Evolutionary conservation across 2,888 invertebrate species (phyloP), one percentile per base, ranked within the genome.

Genomic region (Rhingia rostrata): DNA sequence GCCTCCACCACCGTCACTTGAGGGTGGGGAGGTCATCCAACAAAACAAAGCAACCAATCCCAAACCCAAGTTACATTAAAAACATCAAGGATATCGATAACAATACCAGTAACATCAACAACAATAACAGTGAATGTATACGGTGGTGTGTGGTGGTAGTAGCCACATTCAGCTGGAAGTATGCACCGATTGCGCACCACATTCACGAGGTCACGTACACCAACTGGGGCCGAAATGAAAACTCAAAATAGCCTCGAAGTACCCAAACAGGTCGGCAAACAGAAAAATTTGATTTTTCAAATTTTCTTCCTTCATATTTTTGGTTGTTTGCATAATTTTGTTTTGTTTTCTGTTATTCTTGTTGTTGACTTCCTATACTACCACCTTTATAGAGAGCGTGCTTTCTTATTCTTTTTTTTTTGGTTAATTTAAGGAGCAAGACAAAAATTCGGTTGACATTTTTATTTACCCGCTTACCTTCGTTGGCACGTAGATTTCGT

Each of bases 201-300:
- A 86, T 96, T 97, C 93, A 96, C 95, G 92, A 94, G 97, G 90
- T 96, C 96, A 91, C 94, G 95, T 89, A 97, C 97, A 87, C 97
- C 97, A 86, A 97, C 96, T 86, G 96, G 96, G 87, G 95, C 96
- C 90, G 97, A 97, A 92, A 97, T 97, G 96, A 97, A 97, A 93
- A 96, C 95, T 87, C 97, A 97, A 91, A 96, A 96, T 92, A 97
- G 96, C 92, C 94, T 97, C 88, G 97, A 97, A 91, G 96, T 97
- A 88, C 97, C 97, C 87, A 96, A 96, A 90, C 96, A 96, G 93
- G 94, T 94, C 89, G 10, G 4, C 49, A 49, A 49, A 30, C 30
- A 49, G 4, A 47, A 47, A 49, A 45, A 49, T 41, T 6, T 41
- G 41, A 47, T 22, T 22, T 22, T 2, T 22, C 22, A 22, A 22